Evolutionary conservation across 2,113 vertebrate genomes (phyloP), one percentile per base, ranked within the genome.

Genomic region (Eleginops maclovinus): DNA sequence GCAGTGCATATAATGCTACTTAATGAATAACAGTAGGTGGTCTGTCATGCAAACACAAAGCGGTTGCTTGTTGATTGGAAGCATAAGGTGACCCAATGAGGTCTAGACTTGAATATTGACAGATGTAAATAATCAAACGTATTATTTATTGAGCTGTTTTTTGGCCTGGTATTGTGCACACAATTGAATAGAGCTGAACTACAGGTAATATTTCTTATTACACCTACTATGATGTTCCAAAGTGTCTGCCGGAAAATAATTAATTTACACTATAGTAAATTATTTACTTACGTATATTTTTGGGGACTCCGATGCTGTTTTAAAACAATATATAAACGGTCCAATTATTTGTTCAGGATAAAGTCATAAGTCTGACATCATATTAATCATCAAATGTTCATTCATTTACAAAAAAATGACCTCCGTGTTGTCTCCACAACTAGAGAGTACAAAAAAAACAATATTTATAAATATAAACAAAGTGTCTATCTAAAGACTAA

Each of bases 381-480:
- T 43, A 56, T 54, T 4, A 43, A 40, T 49, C 43, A 46, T 69
- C 49, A 67, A 51, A 63, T 12, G 50, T 77, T 68, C 22, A 17
- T 70, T 78, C 6, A 64, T 73, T 83, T 40, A 79, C 47, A 79
- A 77, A 85, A 70, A 75, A 80, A 70, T n/a, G 6, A 61, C 68
- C 47, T 26, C 14, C 36, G n/a, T 16, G 3, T 47, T 24, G 0
- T 51, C 43, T 7, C 10, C 13, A 46, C 22, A 63, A 21, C 19
- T 74, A 75, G 47, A 51, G 47, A 72, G 75, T 71, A 82, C 47
- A 88, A 76, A 64, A 81, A 81, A 54, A 49, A 41, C 51, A 70
- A 21, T 58, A 26, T 60, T 80, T 85, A 91, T 91, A 91, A 94
- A 92, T 93, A 93, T 87, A 55, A 87, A 90, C 83, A 92, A 66